Base-by-base conservation (phyloP, 1,140 invertebrate genomes). In the Campoletis sonorensis region DNA sequence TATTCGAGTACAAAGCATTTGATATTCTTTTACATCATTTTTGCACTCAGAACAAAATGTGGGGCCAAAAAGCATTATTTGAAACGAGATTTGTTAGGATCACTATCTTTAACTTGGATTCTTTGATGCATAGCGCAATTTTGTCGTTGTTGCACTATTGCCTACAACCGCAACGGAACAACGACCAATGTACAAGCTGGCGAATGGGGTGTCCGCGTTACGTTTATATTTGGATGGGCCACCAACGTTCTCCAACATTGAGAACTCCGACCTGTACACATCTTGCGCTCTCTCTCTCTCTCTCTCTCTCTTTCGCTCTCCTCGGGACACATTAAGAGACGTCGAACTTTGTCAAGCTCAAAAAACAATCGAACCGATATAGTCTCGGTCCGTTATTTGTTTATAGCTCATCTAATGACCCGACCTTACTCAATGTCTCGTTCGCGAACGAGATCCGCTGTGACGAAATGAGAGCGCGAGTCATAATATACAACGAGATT, bases 371-470 rank as follows among this genome's bases (percentile, higher is more conserved):
- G 11, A 4, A 27, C 23, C 61, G 61, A 54, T 64, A 15, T 23
- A 64, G 10, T 64, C 61, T 64, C 21, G 61, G 5, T 2, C 61
- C 61, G 61, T 54, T 54, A 54, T 54, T 64, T 64, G 15, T 75
- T 40, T 30, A 30, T 26, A 23, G 18, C n/a, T 81, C 54, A 81
- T 26, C 71, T 76, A 75, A 76, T 81, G 73, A 81, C 79, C 79
- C 61, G 73, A 81, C 79, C 79, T 81, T 68, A 76, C 79, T 76
- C 79, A 76, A 76, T 81, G 79, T 68, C 49, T 73, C 71, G 26
- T 33, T 64, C 51, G 51, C 58, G 37, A 72, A 45, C 30, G 67
- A 70, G 13, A 70, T 33, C 18, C 30, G 15, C 27, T 18, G 8
- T 70, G 67, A 70, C 67, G 67, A 70, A 70, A 70, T 21, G 67